Evolutionary conservation across 2,888 invertebrate genomes (phyloP), one percentile per base, ranked within the genome.

Genomic region (Epinotia demarniana): DNA sequence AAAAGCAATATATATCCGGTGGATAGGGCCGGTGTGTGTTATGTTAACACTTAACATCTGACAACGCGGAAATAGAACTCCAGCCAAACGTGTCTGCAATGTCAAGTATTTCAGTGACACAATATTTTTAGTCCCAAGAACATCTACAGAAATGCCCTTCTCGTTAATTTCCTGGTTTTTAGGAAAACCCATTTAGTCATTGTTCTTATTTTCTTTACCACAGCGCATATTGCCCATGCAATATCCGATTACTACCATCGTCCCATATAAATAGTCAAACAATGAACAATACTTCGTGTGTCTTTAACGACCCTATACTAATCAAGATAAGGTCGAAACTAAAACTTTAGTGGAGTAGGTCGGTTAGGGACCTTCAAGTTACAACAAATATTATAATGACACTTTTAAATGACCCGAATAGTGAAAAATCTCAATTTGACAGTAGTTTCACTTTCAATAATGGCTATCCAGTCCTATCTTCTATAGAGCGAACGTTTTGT

Each of bases 51-150:
- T 78, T 76, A 80, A 83, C 78, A 79, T 76, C 72, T 75, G 79
- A 83, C 84, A 81, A 87, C 82, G 85, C 89, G 91, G 90, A 92
- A 91, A 86, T 85, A 78, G 72, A 80, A 79, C 78, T 80, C 82
- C 78, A 83, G 87, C 88, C 87, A 89, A 87, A 85, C 83, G 84
- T 86, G 85, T 83, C 79, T 81, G 86, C 90, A 91, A 90, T 90
- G 91, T 90, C 90, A 90, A 85, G 87, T 90, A 90, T 90, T 90
- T 90, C 80, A 79, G 85, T 85, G 84, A 88, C 84, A 85, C 79
- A 73, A 78, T 83, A 83, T 85, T 87, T 86, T 84, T 81, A 83
- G 81, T 80, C 85, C 86, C 87, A 87, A 87, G 85, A 86, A 81
- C 81, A 80, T 79, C 76, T 79, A 80, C 82, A 80, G 82, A 78